Evolutionary conservation across 2,797 vertebrate genomes (phyloP).

Genomic region (Danio albolineatus): DNA sequence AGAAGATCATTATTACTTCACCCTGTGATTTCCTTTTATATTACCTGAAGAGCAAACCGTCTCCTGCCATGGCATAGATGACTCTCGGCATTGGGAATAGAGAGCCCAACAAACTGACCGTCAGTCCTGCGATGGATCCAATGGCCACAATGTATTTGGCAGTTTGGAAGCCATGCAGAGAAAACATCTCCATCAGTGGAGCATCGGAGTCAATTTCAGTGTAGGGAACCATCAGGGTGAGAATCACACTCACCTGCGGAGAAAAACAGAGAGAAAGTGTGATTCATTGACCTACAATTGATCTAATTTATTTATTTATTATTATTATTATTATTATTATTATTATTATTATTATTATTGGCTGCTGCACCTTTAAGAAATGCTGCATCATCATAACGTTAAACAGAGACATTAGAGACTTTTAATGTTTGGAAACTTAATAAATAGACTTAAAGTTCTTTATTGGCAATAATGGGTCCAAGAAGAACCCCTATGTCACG

Average conservation of each 20-base stretch:
- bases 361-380: conserved; percentile 1
- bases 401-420: background rate
- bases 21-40: background rate
- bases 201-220: conserved; percentile 91
- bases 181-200: conserved; percentile 98
- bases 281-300: background rate
- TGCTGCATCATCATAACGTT: background rate
- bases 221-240: conserved; percentile 96
- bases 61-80: conserved; percentile 98
- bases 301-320: no score
- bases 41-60: conserved; percentile 95
- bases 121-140: conserved; percentile 92
- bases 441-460: no score
- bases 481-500: no score
- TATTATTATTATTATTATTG: no score
- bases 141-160: conserved; percentile 96
- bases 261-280: background rate
- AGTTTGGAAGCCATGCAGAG: conserved; percentile 86
- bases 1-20: conserved; percentile 1
- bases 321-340: no score
- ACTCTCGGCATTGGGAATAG: conserved; percentile 96
- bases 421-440: background rate
- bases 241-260: conserved; percentile 91
- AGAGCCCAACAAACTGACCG: conserved; percentile 93
- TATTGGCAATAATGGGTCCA: no score